A percentile compares a stretch with the other conserved stretches of the same genome.
Evolutionary conservation across 2,888 invertebrate species (phyloP).

Genomic region (Patella ulyssiponensis): DNA sequence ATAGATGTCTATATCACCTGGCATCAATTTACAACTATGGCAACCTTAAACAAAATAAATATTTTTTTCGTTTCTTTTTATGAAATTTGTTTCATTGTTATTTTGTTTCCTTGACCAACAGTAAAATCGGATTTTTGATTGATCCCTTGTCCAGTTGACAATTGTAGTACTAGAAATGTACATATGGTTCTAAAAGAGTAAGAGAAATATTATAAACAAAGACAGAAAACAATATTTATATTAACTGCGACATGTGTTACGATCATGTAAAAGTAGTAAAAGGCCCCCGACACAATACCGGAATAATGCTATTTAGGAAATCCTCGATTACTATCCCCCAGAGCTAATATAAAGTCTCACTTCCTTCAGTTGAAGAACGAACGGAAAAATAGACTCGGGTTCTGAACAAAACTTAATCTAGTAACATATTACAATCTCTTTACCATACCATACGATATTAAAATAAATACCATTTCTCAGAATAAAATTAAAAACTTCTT

Average conservation of each 20-base stretch:
- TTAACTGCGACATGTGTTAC: not conserved
- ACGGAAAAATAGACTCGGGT: constrained; percentile 13
- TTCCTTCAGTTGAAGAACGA: constrained; percentile 25
- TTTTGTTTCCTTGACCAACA: too few relatives aligned
- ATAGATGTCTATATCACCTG: not conserved
- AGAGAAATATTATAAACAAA: too few relatives aligned
- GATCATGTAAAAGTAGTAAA: not conserved
- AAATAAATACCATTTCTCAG: constrained; percentile 14
- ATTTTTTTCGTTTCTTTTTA: not conserved
- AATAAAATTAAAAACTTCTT: not conserved
- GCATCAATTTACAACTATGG: constrained; percentile 1
- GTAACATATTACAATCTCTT: not conserved
- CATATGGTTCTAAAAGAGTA: too few relatives aligned
- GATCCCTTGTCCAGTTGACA: too few relatives aligned
- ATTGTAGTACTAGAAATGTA: too few relatives aligned
- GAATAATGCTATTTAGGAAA: constrained; percentile 24
- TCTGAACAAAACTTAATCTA: constrained; percentile 2
- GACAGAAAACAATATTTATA: not conserved
- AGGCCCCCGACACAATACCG: constrained; percentile 7
- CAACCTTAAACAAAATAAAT: constrained; percentile 4
- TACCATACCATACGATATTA: too few relatives aligned
- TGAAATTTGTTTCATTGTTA: too few relatives aligned
- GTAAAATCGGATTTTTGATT: too few relatives aligned
- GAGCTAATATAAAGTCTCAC: constrained; percentile 23
- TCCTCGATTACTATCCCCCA: constrained; percentile 18